These are phyloP conservation scores for Oxyura jamaicensis DNA, from an alignment of 2,113 vertebrate genomes.

Conservation along the genomic window DNA sequence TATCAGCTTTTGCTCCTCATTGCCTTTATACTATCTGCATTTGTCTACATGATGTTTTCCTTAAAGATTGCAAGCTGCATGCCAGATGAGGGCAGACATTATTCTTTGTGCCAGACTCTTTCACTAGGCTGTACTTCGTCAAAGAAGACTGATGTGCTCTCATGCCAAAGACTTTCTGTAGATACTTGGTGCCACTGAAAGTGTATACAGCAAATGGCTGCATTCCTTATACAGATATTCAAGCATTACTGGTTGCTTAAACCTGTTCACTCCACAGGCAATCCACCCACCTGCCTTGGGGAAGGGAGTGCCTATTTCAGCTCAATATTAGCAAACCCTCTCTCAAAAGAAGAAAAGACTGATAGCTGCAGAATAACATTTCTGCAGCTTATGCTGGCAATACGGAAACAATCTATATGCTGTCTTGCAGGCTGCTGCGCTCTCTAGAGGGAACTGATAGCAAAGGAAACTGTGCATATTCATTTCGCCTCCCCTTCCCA, in stretches of 20 bases:
- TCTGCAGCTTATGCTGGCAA: background rate
- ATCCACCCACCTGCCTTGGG: background rate
- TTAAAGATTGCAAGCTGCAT: background rate
- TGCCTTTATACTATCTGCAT: background rate
- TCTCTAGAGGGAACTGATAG: conserved; percentile 40
- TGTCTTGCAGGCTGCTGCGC: conserved; percentile 34
- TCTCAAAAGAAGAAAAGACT: background rate
- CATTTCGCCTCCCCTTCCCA: background rate
- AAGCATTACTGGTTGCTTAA: conserved; percentile 14
- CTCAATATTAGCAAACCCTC: background rate
- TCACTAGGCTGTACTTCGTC: background rate
- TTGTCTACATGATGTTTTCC: background rate
- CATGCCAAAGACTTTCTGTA: rapidly evolving
- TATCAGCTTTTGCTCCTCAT: background rate
- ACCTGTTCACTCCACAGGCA: conserved; percentile 1
- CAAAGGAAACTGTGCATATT: background rate
- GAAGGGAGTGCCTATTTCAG: background rate
- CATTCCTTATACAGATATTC: background rate
- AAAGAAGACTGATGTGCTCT: background rate
- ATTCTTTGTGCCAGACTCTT: background rate
- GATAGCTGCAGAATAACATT: background rate
- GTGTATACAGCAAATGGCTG: background rate
- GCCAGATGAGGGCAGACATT: background rate
- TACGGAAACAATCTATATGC: background rate
- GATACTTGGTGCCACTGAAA: background rate